Percentiles rank a stretch among this genome's conserved stretches.
Evolutionary conservation across 2,888 invertebrate species (phyloP).

Genomic region (Standfussiana lucernea): DNA sequence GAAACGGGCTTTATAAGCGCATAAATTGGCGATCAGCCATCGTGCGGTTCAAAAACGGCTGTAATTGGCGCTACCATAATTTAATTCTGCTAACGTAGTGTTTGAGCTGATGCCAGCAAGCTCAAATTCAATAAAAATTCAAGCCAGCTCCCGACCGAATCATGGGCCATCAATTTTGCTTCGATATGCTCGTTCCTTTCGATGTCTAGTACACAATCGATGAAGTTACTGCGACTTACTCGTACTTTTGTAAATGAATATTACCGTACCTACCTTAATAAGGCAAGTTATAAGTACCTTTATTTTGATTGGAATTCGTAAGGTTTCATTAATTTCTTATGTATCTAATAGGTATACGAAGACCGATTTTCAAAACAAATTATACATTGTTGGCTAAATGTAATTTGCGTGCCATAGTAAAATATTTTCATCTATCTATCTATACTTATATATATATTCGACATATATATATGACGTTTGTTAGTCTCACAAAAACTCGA

Average conservation of each 20-base stretch:
- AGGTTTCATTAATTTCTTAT: neutral
- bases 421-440: too few relatives aligned
- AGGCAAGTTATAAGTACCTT: neutral
- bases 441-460: too few relatives aligned
- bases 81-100: conserved; percentile 88
- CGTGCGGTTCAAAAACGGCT: conserved; percentile 86
- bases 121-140: conserved; percentile 86
- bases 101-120: conserved; percentile 88
- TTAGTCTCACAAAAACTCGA: too few relatives aligned
- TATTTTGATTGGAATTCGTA: conserved; percentile 1
- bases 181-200: conserved; percentile 64
- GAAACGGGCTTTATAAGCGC: conserved; percentile 76
- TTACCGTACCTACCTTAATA: neutral
- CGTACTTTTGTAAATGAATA: conserved; percentile 9
- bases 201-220: conserved; percentile 41
- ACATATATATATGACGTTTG: too few relatives aligned
- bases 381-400: neutral
- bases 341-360: neutral
- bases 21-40: conserved; percentile 88
- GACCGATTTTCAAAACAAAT: neutral
- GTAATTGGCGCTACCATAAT: conserved; percentile 88
- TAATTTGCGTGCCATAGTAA: neutral
- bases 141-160: conserved; percentile 74
- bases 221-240: conserved; percentile 25
- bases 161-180: conserved; percentile 77